phyloP scores from a whole-genome alignment of 2,797 vertebrate genomes.

The Sebastes ruberrimus region DNA sequence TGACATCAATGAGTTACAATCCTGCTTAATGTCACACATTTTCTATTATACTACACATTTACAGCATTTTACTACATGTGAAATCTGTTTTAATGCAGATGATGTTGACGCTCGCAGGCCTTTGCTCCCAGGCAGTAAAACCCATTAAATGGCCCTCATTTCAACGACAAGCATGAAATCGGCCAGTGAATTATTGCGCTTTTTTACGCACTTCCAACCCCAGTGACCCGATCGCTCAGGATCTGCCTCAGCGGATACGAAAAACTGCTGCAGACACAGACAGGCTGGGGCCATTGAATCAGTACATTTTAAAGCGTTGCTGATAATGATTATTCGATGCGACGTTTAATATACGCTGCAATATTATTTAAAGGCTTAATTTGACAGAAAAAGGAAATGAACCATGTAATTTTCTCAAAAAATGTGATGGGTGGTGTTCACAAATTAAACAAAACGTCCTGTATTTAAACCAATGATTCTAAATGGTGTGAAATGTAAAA shows the following conservation, averaged over 20 bases:
- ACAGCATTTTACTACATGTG: not conserved
- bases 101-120: slow-evolving; percentile 16
- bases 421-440: not conserved
- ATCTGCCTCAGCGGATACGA: slow-evolving; percentile 14
- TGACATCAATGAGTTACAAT: not conserved
- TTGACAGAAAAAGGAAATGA: not conserved
- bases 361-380: not conserved
- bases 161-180: slow-evolving; percentile 43
- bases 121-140: slow-evolving; percentile 17
- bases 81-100: slow-evolving; percentile 27
- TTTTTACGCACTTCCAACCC: slow-evolving; percentile 23
- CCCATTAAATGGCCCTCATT: slow-evolving; percentile 11
- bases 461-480: not conserved
- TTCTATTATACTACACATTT: not conserved
- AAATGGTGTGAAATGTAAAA: not conserved
- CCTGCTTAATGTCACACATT: not conserved
- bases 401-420: not conserved
- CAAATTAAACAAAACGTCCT: not conserved
- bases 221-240: slow-evolving; percentile 10
- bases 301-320: not conserved
- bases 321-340: not conserved
- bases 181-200: slow-evolving; percentile 18
- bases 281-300: not conserved
- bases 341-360: not conserved
- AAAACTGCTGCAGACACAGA: not conserved